These are phyloP conservation scores for Acleris laterana DNA, from an alignment of 2,888 invertebrate species.

Conservation along the genomic window DNA sequence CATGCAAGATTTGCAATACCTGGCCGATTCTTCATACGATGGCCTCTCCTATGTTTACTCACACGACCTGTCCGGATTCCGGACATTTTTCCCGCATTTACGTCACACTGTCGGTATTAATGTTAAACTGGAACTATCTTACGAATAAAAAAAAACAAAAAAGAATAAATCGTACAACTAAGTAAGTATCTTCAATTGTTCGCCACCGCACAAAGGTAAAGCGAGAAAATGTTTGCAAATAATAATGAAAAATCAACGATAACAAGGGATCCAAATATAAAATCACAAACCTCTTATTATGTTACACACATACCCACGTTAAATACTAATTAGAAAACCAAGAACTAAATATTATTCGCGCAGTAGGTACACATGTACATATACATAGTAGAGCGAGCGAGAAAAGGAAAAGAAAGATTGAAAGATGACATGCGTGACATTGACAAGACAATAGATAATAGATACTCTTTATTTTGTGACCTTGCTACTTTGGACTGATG, in stretches of 20 bases:
- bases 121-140: conserved; percentile 27
- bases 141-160: conserved; percentile 51
- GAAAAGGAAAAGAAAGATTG: conserved; percentile 18
- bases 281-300: conserved; percentile 25
- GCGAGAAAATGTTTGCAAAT: conserved; percentile 8
- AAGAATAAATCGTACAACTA: conserved; percentile 61
- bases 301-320: not conserved
- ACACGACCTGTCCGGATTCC: conserved; percentile 73
- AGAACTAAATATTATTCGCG: conserved; percentile 13
- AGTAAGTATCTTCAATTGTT: conserved; percentile 60
- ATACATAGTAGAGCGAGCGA: not conserved
- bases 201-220: conserved; percentile 24
- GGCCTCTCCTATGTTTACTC: conserved; percentile 69
- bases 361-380: not conserved
- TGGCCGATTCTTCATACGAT: conserved; percentile 69
- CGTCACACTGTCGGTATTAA: conserved; percentile 13
- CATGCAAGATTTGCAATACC: conserved; percentile 70
- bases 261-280: conserved; percentile 11
- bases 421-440: conserved; percentile 36
- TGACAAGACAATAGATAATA: conserved; percentile 22
- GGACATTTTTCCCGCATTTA: conserved; percentile 60
- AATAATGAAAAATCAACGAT: not conserved
- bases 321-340: conserved; percentile 11
- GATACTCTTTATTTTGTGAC: conserved; percentile 5
- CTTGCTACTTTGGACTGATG: not conserved